These are phyloP conservation scores for Mythimna albipuncta DNA, from an alignment of 2,888 invertebrate genomes.

Conservation along the genomic window DNA sequence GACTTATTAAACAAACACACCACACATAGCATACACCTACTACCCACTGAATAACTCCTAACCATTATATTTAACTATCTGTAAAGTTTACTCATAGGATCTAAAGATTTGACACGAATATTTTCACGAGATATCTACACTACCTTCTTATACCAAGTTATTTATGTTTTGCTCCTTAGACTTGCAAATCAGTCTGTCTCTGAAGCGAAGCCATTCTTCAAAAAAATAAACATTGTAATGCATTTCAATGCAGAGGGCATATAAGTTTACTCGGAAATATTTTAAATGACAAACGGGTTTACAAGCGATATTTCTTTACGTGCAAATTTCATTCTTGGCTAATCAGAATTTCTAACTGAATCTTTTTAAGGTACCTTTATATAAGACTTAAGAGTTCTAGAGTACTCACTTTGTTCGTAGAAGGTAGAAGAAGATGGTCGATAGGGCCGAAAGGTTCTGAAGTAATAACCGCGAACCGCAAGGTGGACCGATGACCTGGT, in stretches of 20 bases:
- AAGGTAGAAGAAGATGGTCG: no score
- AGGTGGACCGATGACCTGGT: no score
- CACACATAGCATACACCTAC: no score
- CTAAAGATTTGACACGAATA: neutral
- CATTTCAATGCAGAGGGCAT: slow-evolving; percentile 4
- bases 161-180: neutral
- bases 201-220: neutral
- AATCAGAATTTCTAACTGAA: neutral
- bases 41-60: neutral
- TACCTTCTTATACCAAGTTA: neutral
- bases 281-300: neutral
- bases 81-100: neutral
- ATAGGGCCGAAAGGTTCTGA: no score
- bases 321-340: slow-evolving; percentile 26
- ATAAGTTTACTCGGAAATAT: slow-evolving; percentile 1
- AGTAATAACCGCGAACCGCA: no score
- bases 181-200: neutral
- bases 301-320: slow-evolving; percentile 19
- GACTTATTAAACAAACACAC: neutral
- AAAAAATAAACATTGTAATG: neutral
- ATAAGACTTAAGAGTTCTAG: no score
- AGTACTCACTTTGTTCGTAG: no score
- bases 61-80: neutral
- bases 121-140: no score
- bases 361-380: neutral